A percentile compares a stretch with the other conserved stretches of the same genome.
These are phyloP conservation scores for Lonchura striata DNA, from an alignment of 2,113 vertebrate species.

Conservation along the genomic window DNA sequence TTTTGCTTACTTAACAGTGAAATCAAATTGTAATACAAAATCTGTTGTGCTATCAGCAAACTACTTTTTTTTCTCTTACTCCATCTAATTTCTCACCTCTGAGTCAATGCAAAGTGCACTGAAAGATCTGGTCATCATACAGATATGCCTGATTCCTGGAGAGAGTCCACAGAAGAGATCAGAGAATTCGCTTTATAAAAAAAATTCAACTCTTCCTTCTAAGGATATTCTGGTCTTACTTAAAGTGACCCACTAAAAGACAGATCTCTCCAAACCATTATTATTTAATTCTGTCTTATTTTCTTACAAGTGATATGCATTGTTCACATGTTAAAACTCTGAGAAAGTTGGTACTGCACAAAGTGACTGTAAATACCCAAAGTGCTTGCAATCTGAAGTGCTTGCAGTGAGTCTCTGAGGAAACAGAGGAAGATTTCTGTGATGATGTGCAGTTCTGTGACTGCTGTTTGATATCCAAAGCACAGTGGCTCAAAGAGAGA, in stretches of 20 bases:
- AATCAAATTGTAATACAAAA: neutral
- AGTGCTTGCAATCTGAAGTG: neutral
- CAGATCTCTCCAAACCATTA: neutral
- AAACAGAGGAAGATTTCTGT: neutral
- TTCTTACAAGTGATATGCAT: neutral
- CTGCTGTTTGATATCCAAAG: neutral
- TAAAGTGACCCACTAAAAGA: neutral
- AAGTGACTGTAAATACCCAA: neutral
- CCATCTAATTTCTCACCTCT: neutral
- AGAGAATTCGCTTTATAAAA: neutral
- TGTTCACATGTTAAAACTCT: neutral
- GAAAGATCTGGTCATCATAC: neutral
- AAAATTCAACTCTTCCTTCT: neutral
- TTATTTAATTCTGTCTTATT: neutral
- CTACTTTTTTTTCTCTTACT: neutral
- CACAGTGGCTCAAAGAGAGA: neutral
- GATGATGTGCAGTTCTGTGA: neutral
- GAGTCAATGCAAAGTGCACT: neutral
- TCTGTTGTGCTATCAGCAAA: neutral
- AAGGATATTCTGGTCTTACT: neutral
- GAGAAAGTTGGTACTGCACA: neutral
- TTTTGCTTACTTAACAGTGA: neutral
- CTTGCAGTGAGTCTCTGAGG: neutral
- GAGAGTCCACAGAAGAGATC: neutral
- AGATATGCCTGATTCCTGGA: neutral